Base-by-base conservation (phyloP, 2,113 vertebrate genomes). In the Progne subis region DNA sequence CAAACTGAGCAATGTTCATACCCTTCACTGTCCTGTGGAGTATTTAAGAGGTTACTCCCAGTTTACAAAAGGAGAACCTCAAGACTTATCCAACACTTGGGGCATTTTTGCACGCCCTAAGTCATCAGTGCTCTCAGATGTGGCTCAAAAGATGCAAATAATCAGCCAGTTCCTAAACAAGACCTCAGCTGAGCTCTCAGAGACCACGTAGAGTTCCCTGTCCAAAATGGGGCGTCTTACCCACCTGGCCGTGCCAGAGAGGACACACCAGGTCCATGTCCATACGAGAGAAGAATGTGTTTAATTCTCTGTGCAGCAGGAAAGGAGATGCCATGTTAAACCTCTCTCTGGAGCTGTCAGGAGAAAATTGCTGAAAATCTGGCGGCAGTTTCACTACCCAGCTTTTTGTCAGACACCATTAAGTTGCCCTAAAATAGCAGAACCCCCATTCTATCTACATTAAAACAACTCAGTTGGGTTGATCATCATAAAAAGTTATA, bases 401-500 rank as follows among this genome's bases (percentile, higher is more conserved):
- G 32, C 26, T 67, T 82, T 77, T 57, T 87, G 37, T 87, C 61
- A 85, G 59, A 25, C 1, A 3, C 34, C 34, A 56, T 44, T 18
- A 28, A 91, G 55, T 65, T 70, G 26, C 32, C 75, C 63, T 85
- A 50, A 87, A 90, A 53, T 28, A 49, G 26, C 69, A 81, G 44
- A 70, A 71, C n/a, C 31, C 57, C 63, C 53, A n/a, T 44, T 63
- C 34, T 11, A 13, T 63, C n/a, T 11, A 13, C 0, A 0, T 44
- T 85, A 39, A 75, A 94, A 59, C 37, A 39, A 65, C 47, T 43
- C 82, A 64, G 32, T 47, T 77, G 82, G 59, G 43, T 47, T 61
- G 63, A 68, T 76, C 32, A 52, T 67, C 75, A 50, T 85, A 84
- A 86, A 80, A 85, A 67, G 50, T 94, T 90, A 83, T 28, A 88